Evolutionary conservation across 2,888 invertebrate genomes (phyloP), one percentile per base, ranked within the genome.

Genomic region (Isotomurus palustris): DNA sequence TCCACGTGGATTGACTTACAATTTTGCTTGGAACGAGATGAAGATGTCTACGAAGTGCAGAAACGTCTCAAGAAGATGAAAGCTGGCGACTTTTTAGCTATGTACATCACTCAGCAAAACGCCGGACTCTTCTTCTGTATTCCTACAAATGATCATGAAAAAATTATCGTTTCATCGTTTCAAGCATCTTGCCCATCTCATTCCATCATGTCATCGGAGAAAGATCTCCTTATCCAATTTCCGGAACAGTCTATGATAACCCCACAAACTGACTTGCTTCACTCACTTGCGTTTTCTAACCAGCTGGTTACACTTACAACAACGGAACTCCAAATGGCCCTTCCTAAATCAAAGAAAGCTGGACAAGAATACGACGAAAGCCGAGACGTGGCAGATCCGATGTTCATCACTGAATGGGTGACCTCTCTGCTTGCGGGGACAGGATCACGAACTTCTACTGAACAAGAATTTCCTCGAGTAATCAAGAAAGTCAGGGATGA

Each of bases 81-180:
- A n/a, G 21, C 6, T 14, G 53, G 48, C 4, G 60, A 60, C 3
- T 44, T 41, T 25, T 27, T 60, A 41, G 48, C 60, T 2, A 12
- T 60, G 2, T 60, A 60, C 24, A 29, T 60, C 19, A 52, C 40
- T 1, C 22, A 19, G 14, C 60, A 60, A 53, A 60, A 60, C 48
- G 40, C 52, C n/a, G 60, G 60, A 19, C 6, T 49, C 29, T 29
- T 49, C 6, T 14, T 60, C 10, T 5, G 52, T 2, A 50, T 38
- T 19, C n/a, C 24, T 14, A 14, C 38, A 38, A 19, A 14, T 5
- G 19, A 38, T 14, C n/a, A 38, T 38, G n/a, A 38, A 14, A 38
- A n/a, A n/a, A n/a, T 43, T 2, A 51, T 45, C 19, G 4, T 57
- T 6, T 52, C 57, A 12, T 19, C 52, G 12, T 56, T 50, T 17